Evolutionary conservation across 2,888 invertebrate genomes (phyloP).

Genomic region (Synergus japonicus): DNA sequence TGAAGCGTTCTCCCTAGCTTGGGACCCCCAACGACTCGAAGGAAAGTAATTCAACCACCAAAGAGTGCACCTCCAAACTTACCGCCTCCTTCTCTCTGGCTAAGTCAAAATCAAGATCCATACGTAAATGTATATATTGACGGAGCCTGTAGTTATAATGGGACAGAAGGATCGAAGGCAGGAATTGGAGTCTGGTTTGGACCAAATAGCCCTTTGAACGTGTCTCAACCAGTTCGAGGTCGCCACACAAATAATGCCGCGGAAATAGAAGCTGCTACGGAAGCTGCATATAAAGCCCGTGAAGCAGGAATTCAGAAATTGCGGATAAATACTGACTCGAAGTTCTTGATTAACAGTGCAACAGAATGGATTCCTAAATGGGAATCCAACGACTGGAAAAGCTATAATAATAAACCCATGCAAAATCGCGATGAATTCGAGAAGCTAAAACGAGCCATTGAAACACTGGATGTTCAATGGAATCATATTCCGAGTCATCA

Average conservation of each 20-base stretch:
- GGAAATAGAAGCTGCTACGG: slow-evolving; percentile 92
- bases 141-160: slow-evolving; percentile 92
- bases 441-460: slow-evolving; percentile 82
- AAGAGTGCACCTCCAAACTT: no score
- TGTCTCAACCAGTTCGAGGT: slow-evolving; percentile 87
- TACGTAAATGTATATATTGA: slow-evolving; percentile 77
- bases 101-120: no score
- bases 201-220: slow-evolving; percentile 84
- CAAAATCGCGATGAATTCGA: slow-evolving; percentile 87
- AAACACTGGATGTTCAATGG: slow-evolving; percentile 65
- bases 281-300: slow-evolving; percentile 85
- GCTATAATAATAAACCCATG: slow-evolving; percentile 86
- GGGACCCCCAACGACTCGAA: no score
- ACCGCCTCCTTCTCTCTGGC: no score
- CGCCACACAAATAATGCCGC: slow-evolving; percentile 95
- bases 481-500: slow-evolving; percentile 70
- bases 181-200: slow-evolving; percentile 80
- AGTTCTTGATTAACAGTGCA: slow-evolving; percentile 89
- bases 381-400: slow-evolving; percentile 91
- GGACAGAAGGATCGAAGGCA: slow-evolving; percentile 84
- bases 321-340: slow-evolving; percentile 91
- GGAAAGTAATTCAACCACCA: no score
- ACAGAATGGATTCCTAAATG: slow-evolving; percentile 92
- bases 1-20: no score
- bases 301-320: slow-evolving; percentile 82